phyloP scores from a whole-genome alignment of 2,888 invertebrate species.

The Caenorhabditis uteleia region DNA sequence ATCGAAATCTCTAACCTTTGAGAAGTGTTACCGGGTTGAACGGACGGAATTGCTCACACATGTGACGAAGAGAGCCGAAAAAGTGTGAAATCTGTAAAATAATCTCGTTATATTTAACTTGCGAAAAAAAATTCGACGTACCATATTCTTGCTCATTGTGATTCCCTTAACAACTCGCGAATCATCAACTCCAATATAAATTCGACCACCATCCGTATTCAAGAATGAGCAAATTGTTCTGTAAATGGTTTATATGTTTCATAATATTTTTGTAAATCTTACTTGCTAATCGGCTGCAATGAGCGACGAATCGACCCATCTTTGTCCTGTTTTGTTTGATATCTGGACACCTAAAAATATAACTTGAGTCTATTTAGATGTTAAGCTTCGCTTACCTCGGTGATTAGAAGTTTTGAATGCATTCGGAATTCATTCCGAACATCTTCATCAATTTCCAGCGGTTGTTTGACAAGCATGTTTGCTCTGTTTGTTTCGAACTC shows the following conservation, averaged over 20 bases:
- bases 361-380: not conserved
- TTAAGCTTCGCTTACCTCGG: conserved; percentile 26
- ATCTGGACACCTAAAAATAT: conserved; percentile 24
- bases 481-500: conserved; percentile 1
- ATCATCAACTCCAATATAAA: conserved; percentile 48
- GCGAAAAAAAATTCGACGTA: conserved; percentile 1
- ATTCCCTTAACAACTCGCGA: conserved; percentile 40
- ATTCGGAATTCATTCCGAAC: conserved; percentile 48
- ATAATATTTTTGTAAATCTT: conserved; percentile 1
- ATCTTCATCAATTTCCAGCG: conserved; percentile 38
- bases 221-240: conserved; percentile 53
- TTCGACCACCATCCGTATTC: conserved; percentile 46
- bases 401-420: conserved; percentile 42
- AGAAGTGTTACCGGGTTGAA: conserved; percentile 22
- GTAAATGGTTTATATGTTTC: not conserved
- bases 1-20: not conserved
- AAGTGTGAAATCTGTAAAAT: conserved; percentile 26
- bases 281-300: conserved; percentile 55
- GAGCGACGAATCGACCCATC: conserved; percentile 47
- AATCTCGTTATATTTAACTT: not conserved
- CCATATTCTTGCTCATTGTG: conserved; percentile 41
- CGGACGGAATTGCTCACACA: conserved; percentile 37
- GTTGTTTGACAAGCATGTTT: conserved; percentile 16
- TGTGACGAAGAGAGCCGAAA: conserved; percentile 27
- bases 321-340: conserved; percentile 38